Percentiles rank a stretch among this genome's conserved stretches.
Conservation (phyloP, 23 tunicate species). For the Botrylloides violaceus region DNA sequence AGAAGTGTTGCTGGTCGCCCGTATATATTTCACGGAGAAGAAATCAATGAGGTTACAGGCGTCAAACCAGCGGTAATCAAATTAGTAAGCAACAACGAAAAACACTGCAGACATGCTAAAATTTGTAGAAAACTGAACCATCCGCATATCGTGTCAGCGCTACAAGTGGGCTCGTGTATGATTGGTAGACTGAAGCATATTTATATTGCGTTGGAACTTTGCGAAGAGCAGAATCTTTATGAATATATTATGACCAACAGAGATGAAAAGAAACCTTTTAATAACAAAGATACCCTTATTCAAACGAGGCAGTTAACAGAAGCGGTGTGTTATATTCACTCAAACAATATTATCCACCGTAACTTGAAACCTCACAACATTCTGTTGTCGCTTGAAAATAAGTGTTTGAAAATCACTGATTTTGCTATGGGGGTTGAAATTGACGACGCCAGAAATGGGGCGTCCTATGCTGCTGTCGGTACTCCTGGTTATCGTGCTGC, state of each 20-base stretch:
- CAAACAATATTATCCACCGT: not conserved
- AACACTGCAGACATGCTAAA: not conserved
- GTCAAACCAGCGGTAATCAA: not conserved
- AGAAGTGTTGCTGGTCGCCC: not conserved
- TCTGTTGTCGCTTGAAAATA: not conserved
- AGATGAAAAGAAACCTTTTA: not conserved
- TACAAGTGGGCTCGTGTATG: not conserved
- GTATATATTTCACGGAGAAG: not conserved
- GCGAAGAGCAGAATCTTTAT: not conserved
- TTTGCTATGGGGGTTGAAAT: not conserved
- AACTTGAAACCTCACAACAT: not conserved
- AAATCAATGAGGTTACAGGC: not conserved
- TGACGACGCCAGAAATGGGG: not conserved
- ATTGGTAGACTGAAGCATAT: not conserved
- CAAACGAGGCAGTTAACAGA: not conserved
- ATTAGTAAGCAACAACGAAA: not conserved
- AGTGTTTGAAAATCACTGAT: not conserved
- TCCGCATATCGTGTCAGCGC: not conserved
- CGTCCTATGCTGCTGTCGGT: not conserved
- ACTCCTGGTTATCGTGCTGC: not conserved
- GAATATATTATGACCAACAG: not conserved
- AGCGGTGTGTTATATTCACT: not conserved
- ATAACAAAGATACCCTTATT: not conserved
- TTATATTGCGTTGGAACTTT: not conserved
- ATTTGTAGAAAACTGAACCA: not conserved